Evolutionary conservation across 2,113 vertebrate species (phyloP).

Genomic region (Phocoena sinus): DNA sequence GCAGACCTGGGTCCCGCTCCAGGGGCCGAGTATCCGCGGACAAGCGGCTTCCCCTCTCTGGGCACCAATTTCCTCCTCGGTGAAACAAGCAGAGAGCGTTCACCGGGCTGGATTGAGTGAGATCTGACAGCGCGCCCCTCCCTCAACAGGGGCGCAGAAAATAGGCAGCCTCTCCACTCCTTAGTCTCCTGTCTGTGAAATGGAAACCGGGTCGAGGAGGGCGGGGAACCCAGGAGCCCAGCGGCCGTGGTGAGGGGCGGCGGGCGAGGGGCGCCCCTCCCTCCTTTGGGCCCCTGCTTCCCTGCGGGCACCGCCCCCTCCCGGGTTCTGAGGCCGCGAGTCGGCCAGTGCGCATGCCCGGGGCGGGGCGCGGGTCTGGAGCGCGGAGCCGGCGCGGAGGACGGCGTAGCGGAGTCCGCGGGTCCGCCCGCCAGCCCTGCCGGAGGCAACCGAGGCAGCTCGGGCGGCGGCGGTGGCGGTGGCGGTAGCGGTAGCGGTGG

Average conservation of each 20-base stretch:
- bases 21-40: not conserved
- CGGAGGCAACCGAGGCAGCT: constrained; percentile 23
- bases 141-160: not conserved
- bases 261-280: not conserved
- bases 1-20: not conserved
- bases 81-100: not conserved
- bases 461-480: not conserved
- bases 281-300: not conserved
- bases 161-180: not conserved
- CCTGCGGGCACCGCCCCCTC: constrained; percentile 51
- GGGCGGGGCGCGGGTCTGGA: constrained; percentile 56
- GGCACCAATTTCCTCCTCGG: not conserved
- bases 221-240: not conserved
- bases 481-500: not conserved
- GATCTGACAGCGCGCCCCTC: not conserved
- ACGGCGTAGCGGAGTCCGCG: constrained; percentile 6
- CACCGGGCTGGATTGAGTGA: not conserved
- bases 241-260: not conserved
- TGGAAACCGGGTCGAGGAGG: not conserved
- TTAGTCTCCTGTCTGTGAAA: not conserved
- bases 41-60: not conserved
- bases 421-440: constrained; percentile 49
- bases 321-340: not conserved
- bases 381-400: not conserved
- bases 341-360: not conserved